Base-by-base conservation (phyloP, 2,113 vertebrate genomes). In the Cheilinus undulatus region DNA sequence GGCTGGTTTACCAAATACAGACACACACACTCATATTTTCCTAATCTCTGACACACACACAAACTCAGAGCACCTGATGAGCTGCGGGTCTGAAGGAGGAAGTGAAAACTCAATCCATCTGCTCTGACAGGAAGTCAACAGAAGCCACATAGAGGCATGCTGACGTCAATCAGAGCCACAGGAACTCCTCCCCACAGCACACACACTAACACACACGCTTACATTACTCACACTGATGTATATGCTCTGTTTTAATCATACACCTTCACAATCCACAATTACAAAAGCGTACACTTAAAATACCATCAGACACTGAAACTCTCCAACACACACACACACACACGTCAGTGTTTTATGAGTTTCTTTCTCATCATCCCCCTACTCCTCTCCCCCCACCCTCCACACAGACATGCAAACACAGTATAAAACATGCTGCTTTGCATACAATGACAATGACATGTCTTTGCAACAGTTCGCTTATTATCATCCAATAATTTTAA, bases 51-150 rank as follows among this genome's bases (percentile, higher is more conserved):
- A 70, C 56, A 59, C 57, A 50, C 62, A 64, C 56, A 52, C 76
- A 70, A 14, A 67, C 62, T 15, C 50, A 58, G 14, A 72, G 68
- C 90, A 92, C 90, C 90, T 92, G 91, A 92, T 63, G 73, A 83
- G 86, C 74, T 86, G 78, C 42, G 85, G 85, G 92, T 90, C 45
- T 62, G 76, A 88, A 85, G 82, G 51, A 92, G 94, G 94, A 94
- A 94, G 93, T 87, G 80, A 89, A 88, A 90, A 91, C 73, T 89
- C 69, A 68, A 86, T 88, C 92, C 94, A 94, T 93, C 92, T 93
- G 92, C 82, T 86, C 77, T 76, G 67, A 93, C 82, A 92, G 94
- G 94, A 95, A 95, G 93, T 93, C 89, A 93, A 93, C 93, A 94
- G 86, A 90, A 93, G 91, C 91, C 92, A 78, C 92, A 93, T 78